These are phyloP conservation scores for Xylota sylvarum DNA, from an alignment of 2,888 invertebrate genomes.

Conservation along the genomic window DNA sequence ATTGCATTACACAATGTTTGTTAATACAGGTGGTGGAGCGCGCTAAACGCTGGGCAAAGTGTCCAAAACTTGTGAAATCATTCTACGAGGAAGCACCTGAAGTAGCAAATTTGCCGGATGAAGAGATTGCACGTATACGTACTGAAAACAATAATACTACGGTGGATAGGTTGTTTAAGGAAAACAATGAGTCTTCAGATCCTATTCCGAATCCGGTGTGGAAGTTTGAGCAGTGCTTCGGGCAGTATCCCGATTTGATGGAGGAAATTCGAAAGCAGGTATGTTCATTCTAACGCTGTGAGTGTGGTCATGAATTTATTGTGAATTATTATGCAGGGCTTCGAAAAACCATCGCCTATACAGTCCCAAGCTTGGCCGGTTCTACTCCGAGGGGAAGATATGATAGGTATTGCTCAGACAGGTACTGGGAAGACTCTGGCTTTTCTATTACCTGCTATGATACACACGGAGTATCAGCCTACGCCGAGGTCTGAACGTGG, in stretches of 20 bases:
- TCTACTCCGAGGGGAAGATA: conserved; percentile 94
- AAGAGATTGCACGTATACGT: conserved; percentile 89
- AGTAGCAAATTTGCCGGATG: conserved; percentile 88
- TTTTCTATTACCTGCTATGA: conserved; percentile 95
- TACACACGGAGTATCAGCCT: conserved; percentile 95
- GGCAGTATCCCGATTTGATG: conserved; percentile 93
- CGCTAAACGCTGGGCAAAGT: conserved; percentile 87
- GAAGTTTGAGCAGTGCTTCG: conserved; percentile 93
- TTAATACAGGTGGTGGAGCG: conserved; percentile 86
- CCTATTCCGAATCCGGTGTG: conserved; percentile 84
- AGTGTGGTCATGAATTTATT: not conserved
- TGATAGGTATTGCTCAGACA: conserved; percentile 98
- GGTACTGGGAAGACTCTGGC: conserved; percentile 98
- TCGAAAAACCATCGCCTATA: conserved; percentile 94
- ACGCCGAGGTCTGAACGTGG: conserved; percentile 89
- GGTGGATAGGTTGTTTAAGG: conserved; percentile 89
- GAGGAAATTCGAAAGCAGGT: conserved; percentile 91
- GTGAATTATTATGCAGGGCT: conserved; percentile 85
- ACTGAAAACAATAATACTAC: conserved; percentile 90
- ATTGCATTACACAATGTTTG: not conserved
- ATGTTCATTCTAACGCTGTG: not conserved
- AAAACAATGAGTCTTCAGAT: conserved; percentile 81
- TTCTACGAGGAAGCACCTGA: conserved; percentile 93
- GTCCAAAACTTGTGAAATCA: conserved; percentile 90
- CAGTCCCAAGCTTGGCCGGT: conserved; percentile 98